Evolutionary conservation across 2,797 vertebrate genomes (phyloP).

Genomic region (Danio aesculapii): DNA sequence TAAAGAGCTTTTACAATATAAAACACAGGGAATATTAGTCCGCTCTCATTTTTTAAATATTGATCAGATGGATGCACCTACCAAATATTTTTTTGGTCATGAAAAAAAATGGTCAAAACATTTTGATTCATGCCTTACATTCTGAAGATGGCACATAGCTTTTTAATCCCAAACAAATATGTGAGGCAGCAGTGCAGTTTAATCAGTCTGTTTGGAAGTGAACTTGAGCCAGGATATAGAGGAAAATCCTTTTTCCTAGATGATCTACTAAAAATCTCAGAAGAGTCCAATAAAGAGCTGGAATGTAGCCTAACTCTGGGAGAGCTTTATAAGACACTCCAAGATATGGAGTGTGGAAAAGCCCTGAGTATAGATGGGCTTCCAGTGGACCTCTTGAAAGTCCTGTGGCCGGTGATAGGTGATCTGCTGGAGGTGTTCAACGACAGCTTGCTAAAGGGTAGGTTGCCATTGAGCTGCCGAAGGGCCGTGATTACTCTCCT

Average conservation of each 20-base stretch:
- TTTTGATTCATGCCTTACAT: not conserved
- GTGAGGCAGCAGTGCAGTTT: not conserved
- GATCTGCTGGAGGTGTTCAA: not conserved
- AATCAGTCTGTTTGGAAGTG: not conserved
- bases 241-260: not conserved
- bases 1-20: not conserved
- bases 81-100: not conserved
- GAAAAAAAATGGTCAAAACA: not conserved
- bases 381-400: not conserved
- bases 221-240: not conserved
- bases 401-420: not conserved
- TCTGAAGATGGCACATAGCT: not conserved
- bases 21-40: not conserved
- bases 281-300: not conserved
- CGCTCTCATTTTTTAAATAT: not conserved
- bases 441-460: no score
- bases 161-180: not conserved
- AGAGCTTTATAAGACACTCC: not conserved
- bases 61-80: slow-evolving; percentile 3
- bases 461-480: no score
- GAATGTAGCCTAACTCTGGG: not conserved
- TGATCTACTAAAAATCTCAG: not conserved
- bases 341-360: not conserved
- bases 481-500: no score
- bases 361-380: not conserved